phyloP scores from a whole-genome alignment of 30 jellyfish, hydroid and myxozoan species.

The Mastigias papua region DNA sequence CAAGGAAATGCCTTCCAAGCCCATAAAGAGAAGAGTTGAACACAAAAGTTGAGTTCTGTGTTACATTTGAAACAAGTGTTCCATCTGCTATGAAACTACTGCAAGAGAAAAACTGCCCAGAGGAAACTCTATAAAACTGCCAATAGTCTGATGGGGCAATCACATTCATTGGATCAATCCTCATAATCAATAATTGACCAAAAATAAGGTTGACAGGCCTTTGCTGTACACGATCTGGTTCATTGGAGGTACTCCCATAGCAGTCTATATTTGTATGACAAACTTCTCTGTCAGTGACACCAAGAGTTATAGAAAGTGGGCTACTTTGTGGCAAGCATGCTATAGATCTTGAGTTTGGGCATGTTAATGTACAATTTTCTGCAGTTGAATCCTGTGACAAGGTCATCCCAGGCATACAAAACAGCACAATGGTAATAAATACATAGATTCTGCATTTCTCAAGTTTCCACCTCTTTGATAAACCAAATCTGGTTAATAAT shows the following conservation, averaged over 20 bases:
- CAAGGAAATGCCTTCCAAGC: constrained; percentile 35
- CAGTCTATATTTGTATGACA: constrained; percentile 54
- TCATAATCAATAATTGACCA: constrained; percentile 24
- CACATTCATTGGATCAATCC: neutral
- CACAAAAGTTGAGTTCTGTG: constrained; percentile 5
- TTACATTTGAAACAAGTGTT: neutral
- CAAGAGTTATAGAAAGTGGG: constrained; percentile 7
- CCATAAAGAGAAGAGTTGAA: constrained; percentile 51
- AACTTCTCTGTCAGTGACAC: constrained; percentile 51
- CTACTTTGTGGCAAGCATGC: constrained; percentile 43
- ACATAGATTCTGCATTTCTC: neutral
- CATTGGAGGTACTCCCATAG: constrained; percentile 36
- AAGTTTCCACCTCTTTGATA: neutral
- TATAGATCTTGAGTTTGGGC: constrained; percentile 41
- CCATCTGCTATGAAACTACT: neutral
- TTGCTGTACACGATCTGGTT: constrained; percentile 50
- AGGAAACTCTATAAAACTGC: constrained; percentile 48
- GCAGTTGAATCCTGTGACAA: constrained; percentile 12
- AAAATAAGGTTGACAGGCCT: constrained; percentile 50
- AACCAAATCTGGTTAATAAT: neutral
- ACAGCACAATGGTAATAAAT: neutral
- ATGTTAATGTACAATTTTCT: constrained; percentile 26
- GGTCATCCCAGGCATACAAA: neutral
- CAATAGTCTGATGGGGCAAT: constrained; percentile 8
- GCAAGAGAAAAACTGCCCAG: constrained; percentile 36